Evolutionary conservation across 2,888 invertebrate species (phyloP), one percentile per base, ranked within the genome.

Genomic region (Oxycera nigricornis): DNA sequence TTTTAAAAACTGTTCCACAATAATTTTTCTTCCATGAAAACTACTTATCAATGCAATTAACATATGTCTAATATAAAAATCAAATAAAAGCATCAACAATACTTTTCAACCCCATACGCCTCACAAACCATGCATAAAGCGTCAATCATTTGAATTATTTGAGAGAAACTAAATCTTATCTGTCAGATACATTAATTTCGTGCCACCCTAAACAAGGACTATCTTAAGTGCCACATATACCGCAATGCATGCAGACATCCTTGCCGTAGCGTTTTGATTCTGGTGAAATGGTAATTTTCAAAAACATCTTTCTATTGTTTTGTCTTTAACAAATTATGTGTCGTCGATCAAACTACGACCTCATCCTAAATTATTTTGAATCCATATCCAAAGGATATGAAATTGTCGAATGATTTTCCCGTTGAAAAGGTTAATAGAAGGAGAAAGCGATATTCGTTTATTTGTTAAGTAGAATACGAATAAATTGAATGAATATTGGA

Each of bases 271-370:
- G 50, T 4, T n/a, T n/a, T 7, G n/a, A n/a, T n/a, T 7, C n/a
- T 50, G 11, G 35, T 7, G 6, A 11, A 17, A 50, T 50, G 50
- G 50, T 50, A 50, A 50, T 50, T 50, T 50, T 50, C 50, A 17
- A 55, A 55, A 55, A 55, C 22, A 55, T 55, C 55, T 35, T 62
- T 67, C 73, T 67, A 76, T 76, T 76, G 74, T 76, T 74, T 61
- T 52, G 70, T 59, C 70, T 77, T 76, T 76, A 77, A 77, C 76
- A 77, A 77, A 77, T 77, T 77, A 77, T 75, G 75, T 75, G 76
- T 77, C 77, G 77, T 77, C 77, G 77, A 77, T 77, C 77, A 77
- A 76, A 68, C 75, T 65, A 55, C 55, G 11, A 35, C 11, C 35
- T 35, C 35, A 11, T 7, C 6, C 35, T 11, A 35, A 7, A 7